Base-by-base conservation (phyloP, 2,797 vertebrate genomes). In the Manis pentadactyla region DNA sequence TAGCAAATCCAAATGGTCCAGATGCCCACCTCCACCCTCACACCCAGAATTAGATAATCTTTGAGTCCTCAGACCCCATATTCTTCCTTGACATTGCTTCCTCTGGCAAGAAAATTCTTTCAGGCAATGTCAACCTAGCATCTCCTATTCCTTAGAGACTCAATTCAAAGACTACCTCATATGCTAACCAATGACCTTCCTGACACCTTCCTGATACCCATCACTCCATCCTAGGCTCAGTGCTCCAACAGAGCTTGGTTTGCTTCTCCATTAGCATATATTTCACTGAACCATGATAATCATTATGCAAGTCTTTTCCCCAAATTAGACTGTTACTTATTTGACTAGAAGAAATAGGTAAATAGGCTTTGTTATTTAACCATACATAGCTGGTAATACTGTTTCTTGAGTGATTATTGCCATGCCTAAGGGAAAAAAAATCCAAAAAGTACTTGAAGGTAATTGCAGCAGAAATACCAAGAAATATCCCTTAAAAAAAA, bases 401-500 rank as follows among this genome's bases (percentile, higher is more conserved):
- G 31, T 78, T 82, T 81, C 66, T 81, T 90, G 61, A 86, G 7
- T 29, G 12, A 88, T 27, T 83, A 61, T 11, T 78, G 69, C 17
- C 13, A 87, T 7, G 12, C n/a, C 61, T 34, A 13, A 17, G 78
- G 27, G 85, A 14, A 53, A 53, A 77, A 69, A 46, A 46, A 34
- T 42, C 59, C 37, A 57, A 37, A 81, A 9, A 92, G 79, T 77
- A 79, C 39, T 75, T 93, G 21, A 59, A 53, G 10, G 81, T 23
- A 90, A n/a, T 29, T 90, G 17, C 17, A 61, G 7, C 55, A 78
- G 25, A 82, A 86, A 82, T 42, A 87, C 55, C 39, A 79, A 71
- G 29, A 95, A 96, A 27, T 46, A 88, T 84, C 87, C 23, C 63
- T 74, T 2, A 21, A 51, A 64, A 57, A 83, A 88, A 90, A 59